phyloP scores from a whole-genome alignment of 2,113 vertebrate genomes.

The Ammodytes dubius region DNA sequence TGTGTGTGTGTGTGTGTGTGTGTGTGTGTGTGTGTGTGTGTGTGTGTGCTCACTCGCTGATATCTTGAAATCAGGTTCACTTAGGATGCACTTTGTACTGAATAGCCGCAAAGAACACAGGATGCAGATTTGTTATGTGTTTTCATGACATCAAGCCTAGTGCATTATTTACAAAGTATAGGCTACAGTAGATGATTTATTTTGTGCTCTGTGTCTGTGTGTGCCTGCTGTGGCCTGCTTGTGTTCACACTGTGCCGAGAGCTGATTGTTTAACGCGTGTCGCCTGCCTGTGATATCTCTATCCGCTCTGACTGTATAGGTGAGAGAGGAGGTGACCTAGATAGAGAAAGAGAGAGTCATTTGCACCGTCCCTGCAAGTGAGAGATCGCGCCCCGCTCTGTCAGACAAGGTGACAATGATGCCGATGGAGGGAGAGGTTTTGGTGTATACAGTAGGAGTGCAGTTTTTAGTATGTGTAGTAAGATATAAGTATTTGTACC shows the following conservation, averaged over 20 bases:
- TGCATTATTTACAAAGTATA: neutral
- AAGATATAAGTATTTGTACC: neutral
- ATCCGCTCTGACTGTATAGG: slow-evolving; percentile 57
- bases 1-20: too few relatives aligned
- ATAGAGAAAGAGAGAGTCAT: slow-evolving; percentile 65
- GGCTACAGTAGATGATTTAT: neutral
- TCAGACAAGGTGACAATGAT: slow-evolving; percentile 45
- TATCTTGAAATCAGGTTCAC: slow-evolving; percentile 33
- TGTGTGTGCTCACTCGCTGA: neutral
- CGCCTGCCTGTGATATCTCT: slow-evolving; percentile 63
- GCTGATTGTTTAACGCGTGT: slow-evolving; percentile 52
- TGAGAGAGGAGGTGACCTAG: slow-evolving; percentile 76
- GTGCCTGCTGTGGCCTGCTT: neutral
- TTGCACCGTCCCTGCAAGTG: slow-evolving; percentile 67
- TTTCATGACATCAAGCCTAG: neutral
- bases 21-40: too few relatives aligned
- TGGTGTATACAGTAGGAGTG: neutral
- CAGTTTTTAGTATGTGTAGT: neutral
- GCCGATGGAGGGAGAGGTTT: slow-evolving; percentile 29
- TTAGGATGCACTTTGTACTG: neutral
- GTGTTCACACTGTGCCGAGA: neutral
- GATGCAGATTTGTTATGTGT: slow-evolving; percentile 9
- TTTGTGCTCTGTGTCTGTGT: neutral
- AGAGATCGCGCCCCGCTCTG: slow-evolving; percentile 42
- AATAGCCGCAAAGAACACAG: neutral